A percentile compares a stretch with the other conserved stretches of the same genome.
Conservation (phyloP, 1,140 invertebrate species). For the Cotesia typhae region DNA sequence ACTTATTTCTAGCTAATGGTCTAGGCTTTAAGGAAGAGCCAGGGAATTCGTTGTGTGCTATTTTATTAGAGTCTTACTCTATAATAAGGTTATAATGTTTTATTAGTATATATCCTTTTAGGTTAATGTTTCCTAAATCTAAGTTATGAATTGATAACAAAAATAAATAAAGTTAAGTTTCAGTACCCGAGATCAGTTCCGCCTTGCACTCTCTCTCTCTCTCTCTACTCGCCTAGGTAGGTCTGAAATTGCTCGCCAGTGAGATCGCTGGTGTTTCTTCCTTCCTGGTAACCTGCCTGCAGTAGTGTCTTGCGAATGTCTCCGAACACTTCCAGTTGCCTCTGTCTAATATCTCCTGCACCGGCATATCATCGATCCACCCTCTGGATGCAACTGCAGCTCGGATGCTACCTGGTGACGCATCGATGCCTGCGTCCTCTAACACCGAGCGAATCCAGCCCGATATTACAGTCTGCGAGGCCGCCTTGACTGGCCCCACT, state of each 20-base stretch:
- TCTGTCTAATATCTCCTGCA: conserved; percentile 41
- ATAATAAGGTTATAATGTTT: too few relatives aligned
- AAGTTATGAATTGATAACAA: too few relatives aligned
- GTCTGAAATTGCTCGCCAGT: conserved; percentile 14
- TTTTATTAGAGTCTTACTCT: too few relatives aligned
- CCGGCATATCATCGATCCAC: conserved; percentile 39
- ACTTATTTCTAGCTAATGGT: background rate
- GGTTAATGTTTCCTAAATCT: too few relatives aligned
- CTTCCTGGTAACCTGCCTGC: background rate
- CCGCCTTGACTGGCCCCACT: conserved; percentile 14
- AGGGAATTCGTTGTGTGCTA: too few relatives aligned
- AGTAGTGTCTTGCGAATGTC: conserved; percentile 34
- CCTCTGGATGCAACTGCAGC: conserved; percentile 47
- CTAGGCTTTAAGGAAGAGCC: background rate
- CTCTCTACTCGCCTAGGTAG: background rate
- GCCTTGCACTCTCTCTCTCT: too few relatives aligned
- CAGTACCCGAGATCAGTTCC: too few relatives aligned
- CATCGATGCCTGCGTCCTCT: conserved; percentile 39
- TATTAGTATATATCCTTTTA: too few relatives aligned
- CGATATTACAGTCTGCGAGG: conserved; percentile 35
- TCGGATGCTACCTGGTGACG: conserved; percentile 45
- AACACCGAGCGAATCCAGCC: conserved; percentile 44
- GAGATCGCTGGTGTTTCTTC: background rate
- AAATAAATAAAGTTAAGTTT: too few relatives aligned
- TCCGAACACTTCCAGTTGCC: conserved; percentile 35